phyloP scores from a whole-genome alignment of 2,797 vertebrate genomes.

The Poliocrania exsul region DNA sequence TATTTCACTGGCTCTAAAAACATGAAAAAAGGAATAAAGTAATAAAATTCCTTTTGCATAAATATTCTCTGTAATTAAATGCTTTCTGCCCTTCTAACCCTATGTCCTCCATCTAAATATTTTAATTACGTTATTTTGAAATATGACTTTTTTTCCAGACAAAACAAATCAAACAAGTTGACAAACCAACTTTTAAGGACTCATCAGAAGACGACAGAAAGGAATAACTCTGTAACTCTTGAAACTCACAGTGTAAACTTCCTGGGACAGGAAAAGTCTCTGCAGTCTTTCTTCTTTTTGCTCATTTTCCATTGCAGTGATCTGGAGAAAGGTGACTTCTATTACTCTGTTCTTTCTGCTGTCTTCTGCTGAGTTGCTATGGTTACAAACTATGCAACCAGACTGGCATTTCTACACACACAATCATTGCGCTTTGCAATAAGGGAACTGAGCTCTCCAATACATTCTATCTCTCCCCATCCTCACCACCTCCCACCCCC shows the following conservation, averaged over 20 bases:
- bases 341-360: not conserved
- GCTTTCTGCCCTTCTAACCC: not conserved
- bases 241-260: not conserved
- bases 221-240: not conserved
- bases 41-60: not conserved
- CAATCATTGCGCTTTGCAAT: not conserved
- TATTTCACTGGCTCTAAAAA: not conserved
- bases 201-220: not conserved
- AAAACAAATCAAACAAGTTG: not conserved
- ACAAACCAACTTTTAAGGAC: not conserved
- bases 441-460: not conserved
- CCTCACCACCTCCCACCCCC: no score
- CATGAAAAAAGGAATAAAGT: not conserved
- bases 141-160: not conserved
- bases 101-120: not conserved
- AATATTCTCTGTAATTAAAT: not conserved
- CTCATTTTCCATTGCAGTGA: not conserved
- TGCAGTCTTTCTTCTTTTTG: not conserved
- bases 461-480: not conserved
- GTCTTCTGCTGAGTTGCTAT: conserved; percentile 13
- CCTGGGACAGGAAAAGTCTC: not conserved
- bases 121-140: not conserved
- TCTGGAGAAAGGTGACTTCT: not conserved
- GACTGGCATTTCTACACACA: not conserved
- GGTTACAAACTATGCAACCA: not conserved